phyloP scores from a whole-genome alignment of 2,888 invertebrate genomes.

The Cheilosia scutellata region DNA sequence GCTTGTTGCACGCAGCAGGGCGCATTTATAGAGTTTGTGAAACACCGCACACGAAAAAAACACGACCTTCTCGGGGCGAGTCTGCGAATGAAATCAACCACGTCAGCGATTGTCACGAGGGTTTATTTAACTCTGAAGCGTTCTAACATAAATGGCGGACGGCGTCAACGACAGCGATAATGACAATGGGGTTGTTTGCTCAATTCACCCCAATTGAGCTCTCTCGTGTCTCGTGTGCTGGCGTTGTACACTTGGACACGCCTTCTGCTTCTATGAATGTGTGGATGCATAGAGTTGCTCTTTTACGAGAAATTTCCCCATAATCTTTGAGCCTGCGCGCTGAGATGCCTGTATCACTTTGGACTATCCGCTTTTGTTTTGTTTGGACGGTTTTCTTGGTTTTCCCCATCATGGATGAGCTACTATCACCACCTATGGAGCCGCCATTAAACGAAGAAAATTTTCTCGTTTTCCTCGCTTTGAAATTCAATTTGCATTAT shows the following conservation, averaged over 20 bases:
- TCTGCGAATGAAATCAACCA: conserved; percentile 74
- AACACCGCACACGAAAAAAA: conserved; percentile 55
- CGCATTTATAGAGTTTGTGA: conserved; percentile 10
- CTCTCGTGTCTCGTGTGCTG: conserved; percentile 33
- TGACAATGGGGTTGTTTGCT: conserved; percentile 74
- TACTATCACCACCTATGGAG: conserved; percentile 67
- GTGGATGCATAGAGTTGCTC: conserved; percentile 60
- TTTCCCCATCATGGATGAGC: conserved; percentile 68
- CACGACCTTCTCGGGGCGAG: conserved; percentile 72
- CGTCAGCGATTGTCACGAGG: conserved; percentile 73
- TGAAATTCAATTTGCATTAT: conserved; percentile 82
- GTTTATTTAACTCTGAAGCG: conserved; percentile 67
- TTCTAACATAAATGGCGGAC: conserved; percentile 69
- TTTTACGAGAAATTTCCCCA: conserved; percentile 64
- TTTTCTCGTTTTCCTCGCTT: conserved; percentile 81
- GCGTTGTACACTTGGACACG: conserved; percentile 34
- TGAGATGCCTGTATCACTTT: conserved; percentile 23
- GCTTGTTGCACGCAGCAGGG: conserved; percentile 64
- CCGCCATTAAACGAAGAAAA: conserved; percentile 80
- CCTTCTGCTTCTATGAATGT: conserved; percentile 46
- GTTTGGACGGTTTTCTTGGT: conserved; percentile 61
- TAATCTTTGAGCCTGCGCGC: conserved; percentile 38
- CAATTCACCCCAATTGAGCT: conserved; percentile 73
- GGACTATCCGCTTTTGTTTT: conserved; percentile 68
- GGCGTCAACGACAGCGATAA: conserved; percentile 40